These are phyloP conservation scores for Chaitophorus viminalis DNA, from an alignment of 2,888 invertebrate genomes.

Conservation along the genomic window DNA sequence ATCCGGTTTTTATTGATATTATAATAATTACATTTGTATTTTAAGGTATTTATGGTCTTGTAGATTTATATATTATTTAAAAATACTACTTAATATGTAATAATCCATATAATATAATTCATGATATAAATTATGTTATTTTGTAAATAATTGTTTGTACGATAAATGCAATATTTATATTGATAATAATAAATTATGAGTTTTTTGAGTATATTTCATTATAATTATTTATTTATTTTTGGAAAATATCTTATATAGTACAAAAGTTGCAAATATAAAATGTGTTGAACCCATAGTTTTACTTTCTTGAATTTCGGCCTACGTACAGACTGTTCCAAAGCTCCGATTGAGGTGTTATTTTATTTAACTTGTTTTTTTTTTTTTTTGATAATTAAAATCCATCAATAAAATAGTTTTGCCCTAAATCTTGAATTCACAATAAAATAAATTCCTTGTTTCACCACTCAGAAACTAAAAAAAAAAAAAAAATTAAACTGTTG, in stretches of 20 bases:
- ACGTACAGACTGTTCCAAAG: neutral
- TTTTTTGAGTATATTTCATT: too few relatives aligned
- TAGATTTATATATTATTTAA: conserved; percentile 21
- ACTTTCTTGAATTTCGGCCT: neutral
- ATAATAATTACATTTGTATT: neutral
- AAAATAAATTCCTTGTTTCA: too few relatives aligned
- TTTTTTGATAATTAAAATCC: neutral
- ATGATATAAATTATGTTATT: neutral
- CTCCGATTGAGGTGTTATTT: neutral
- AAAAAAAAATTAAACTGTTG: too few relatives aligned
- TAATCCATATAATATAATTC: neutral
- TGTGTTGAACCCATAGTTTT: neutral
- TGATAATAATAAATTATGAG: neutral
- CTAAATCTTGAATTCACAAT: too few relatives aligned
- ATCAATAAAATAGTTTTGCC: neutral
- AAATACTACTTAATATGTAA: neutral
- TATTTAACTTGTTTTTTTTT: neutral
- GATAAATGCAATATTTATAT: conserved; percentile 16
- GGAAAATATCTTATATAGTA: too few relatives aligned
- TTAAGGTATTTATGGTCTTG: conserved; percentile 29
- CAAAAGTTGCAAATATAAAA: too few relatives aligned
- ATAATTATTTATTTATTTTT: too few relatives aligned
- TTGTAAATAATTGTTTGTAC: conserved; percentile 45
- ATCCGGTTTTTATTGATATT: too few relatives aligned
- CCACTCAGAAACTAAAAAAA: too few relatives aligned